Evolutionary conservation across 2,113 vertebrate species (phyloP), one percentile per base, ranked within the genome.

Genomic region (Callipepla californica): DNA sequence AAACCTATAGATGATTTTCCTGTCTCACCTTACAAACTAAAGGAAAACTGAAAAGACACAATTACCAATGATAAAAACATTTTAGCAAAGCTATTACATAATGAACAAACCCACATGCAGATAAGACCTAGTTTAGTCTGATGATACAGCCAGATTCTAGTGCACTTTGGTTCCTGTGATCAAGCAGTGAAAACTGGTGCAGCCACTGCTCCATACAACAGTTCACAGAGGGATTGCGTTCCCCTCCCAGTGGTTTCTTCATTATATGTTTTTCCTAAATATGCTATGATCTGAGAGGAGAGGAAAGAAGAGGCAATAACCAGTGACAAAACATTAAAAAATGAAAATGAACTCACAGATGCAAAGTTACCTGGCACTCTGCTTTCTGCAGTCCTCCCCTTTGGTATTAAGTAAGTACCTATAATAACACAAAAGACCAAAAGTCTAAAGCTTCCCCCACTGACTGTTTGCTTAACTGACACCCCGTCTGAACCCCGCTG

Each of bases 241-340:
- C 16, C 34, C 30, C 7, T 66, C 50, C 28, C 20, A 44, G 34
- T 55, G 28, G 5, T 42, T 53, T 32, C 50, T 74, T 44, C 76
- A 11, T 13, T 42, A 25, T 18, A 19, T 14, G 4, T 8, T 80
- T 83, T 45, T 48, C 50, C 34, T 75, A 59, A 84, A 80, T 62
- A 45, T 15, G 13, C 11, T n/a, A 40, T 18, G 67, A 40, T 7
- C 32, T 32, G 6, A 16, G 1, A 70, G 15, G 25, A 59, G 19
- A 0, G 1, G 38, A 82, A 73, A 69, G 34, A 66, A 21, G 26
- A 76, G 14, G 20, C 5, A 87, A 58, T 25, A 57, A 44, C 26
- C 7, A 1, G 9, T 34, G 47, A 74, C 32, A 85, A 80, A 48
- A 7, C 0, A 1, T 50, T 20, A 50, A 5, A 10, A 10, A 12